phyloP scores from a whole-genome alignment of 2,888 invertebrate genomes.

The Erpobdella octoculata region DNA sequence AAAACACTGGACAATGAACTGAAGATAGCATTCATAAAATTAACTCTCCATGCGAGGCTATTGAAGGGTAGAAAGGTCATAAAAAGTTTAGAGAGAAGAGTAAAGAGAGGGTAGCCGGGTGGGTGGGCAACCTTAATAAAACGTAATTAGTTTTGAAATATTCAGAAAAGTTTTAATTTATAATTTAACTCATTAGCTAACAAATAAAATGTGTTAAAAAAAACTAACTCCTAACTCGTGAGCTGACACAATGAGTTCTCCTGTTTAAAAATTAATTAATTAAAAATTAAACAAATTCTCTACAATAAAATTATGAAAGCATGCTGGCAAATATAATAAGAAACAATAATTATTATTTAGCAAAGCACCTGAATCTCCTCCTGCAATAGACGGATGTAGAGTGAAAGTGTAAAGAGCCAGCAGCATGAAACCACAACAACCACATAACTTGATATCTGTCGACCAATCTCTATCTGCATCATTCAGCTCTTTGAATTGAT shows the following conservation, averaged over 20 bases:
- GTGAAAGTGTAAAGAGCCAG: slow-evolving; percentile 41
- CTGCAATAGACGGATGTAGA: slow-evolving; percentile 46
- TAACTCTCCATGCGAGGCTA: slow-evolving; percentile 46
- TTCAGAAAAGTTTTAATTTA: background rate
- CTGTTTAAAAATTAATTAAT: slow-evolving; percentile 33
- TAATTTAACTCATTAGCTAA: background rate
- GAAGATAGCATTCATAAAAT: slow-evolving; percentile 43
- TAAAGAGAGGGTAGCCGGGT: slow-evolving; percentile 50
- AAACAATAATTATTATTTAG: background rate
- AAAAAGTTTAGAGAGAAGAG: slow-evolving; percentile 41
- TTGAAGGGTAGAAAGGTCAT: slow-evolving; percentile 42
- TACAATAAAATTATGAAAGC: too few relatives aligned
- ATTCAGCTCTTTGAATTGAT: too few relatives aligned
- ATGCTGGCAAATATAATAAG: too few relatives aligned
- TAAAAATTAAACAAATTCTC: background rate
- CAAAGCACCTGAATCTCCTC: slow-evolving; percentile 46
- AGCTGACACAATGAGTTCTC: slow-evolving; percentile 45
- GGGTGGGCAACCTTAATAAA: slow-evolving; percentile 48
- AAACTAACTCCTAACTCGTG: slow-evolving; percentile 45
- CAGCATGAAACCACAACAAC: slow-evolving; percentile 26
- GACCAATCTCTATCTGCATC: slow-evolving; percentile 23
- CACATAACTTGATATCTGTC: slow-evolving; percentile 26
- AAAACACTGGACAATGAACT: slow-evolving; percentile 40
- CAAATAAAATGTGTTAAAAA: background rate
- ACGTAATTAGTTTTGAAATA: background rate